A percentile compares a stretch with the other conserved stretches of the same genome.
Conservation (phyloP, 2,113 vertebrate species). For the Odontesthes bonariensis region DNA sequence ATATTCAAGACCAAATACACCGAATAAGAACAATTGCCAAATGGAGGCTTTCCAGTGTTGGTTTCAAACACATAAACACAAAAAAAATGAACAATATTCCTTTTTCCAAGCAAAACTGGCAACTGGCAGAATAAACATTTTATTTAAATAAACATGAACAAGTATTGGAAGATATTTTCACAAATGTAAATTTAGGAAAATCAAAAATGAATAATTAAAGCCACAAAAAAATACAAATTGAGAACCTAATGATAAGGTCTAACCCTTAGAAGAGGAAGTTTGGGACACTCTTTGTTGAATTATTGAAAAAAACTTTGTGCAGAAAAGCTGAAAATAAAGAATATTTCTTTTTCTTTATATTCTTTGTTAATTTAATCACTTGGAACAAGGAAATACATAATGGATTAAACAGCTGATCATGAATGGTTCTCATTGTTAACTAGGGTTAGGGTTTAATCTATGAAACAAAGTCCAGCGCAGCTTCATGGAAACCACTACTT, state of each 20-base stretch:
- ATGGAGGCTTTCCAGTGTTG: not conserved
- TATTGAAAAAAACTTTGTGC: not conserved
- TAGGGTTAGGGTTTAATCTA: not conserved
- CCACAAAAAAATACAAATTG: not conserved
- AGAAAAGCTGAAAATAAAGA: not conserved
- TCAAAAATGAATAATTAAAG: too few relatives aligned
- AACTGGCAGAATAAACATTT: too few relatives aligned
- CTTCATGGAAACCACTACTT: not conserved
- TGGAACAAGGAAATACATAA: too few relatives aligned
- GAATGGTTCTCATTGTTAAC: not conserved
- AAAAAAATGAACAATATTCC: not conserved
- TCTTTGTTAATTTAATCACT: not conserved
- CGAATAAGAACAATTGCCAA: not conserved
- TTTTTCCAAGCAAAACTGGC: not conserved
- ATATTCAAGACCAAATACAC: too few relatives aligned
- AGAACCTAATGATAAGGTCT: not conserved
- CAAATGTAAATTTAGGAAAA: too few relatives aligned
- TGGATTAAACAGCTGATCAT: not conserved
- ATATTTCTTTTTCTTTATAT: not conserved
- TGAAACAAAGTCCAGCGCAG: conserved; percentile 7
- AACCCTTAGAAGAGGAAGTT: not conserved
- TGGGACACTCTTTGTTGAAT: not conserved
- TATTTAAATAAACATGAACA: too few relatives aligned
- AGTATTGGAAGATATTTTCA: too few relatives aligned
- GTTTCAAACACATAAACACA: too few relatives aligned